Conservation (phyloP, 2,888 invertebrate species). For the Philereme vetulata region DNA sequence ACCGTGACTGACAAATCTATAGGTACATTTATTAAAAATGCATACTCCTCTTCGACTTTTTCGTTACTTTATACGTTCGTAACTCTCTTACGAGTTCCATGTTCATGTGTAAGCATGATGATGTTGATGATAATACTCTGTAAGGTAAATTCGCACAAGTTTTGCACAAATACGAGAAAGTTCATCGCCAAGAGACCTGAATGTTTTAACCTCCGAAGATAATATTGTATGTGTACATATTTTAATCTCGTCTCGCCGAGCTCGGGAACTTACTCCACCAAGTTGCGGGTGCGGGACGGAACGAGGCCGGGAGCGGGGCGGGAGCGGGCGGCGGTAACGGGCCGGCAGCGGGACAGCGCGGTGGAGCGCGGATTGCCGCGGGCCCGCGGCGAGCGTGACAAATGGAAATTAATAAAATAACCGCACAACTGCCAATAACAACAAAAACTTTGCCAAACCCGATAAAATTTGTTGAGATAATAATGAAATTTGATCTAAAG, state of each 20-base stretch:
- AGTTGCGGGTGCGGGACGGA: slow-evolving; percentile 2
- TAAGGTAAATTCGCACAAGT: too few relatives aligned
- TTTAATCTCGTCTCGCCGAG: slow-evolving; percentile 36
- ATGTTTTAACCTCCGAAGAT: slow-evolving; percentile 49
- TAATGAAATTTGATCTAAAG: not conserved
- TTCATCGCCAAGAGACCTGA: slow-evolving; percentile 42
- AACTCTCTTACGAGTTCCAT: slow-evolving; percentile 63
- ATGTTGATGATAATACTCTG: too few relatives aligned
- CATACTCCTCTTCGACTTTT: slow-evolving; percentile 47
- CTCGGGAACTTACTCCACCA: slow-evolving; percentile 13
- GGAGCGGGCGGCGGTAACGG: not conserved
- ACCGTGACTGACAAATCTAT: too few relatives aligned
- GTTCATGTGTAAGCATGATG: slow-evolving; percentile 55
- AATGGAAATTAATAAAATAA: slow-evolving; percentile 14
- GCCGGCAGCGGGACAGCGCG: slow-evolving; percentile 8
- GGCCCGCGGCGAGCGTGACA: slow-evolving; percentile 2
- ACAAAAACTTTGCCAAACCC: slow-evolving; percentile 7
- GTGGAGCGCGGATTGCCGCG: not conserved
- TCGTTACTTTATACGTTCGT: slow-evolving; percentile 60
- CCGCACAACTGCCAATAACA: slow-evolving; percentile 5
- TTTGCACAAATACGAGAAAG: too few relatives aligned
- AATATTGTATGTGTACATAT: slow-evolving; percentile 41
- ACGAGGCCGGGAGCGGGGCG: slow-evolving; percentile 1
- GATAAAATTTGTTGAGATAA: slow-evolving; percentile 4
- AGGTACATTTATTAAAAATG: too few relatives aligned